A percentile compares a stretch with the other conserved stretches of the same genome.
Evolutionary conservation across 2,888 invertebrate species (phyloP).

Genomic region (Petrophora chlorosata): DNA sequence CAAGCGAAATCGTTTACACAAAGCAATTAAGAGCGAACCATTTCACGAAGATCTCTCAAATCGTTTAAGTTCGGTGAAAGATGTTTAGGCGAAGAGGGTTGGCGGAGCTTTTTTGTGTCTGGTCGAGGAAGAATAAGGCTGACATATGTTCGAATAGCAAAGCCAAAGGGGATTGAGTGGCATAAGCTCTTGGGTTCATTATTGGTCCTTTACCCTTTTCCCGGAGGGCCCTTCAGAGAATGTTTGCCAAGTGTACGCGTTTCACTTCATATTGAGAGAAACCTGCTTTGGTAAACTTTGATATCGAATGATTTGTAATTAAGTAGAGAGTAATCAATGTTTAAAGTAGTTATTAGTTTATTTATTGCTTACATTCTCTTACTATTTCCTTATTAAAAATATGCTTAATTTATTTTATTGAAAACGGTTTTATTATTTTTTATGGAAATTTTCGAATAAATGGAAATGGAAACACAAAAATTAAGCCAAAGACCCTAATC

Average conservation of each 20-base stretch:
- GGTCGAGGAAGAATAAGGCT: conserved; percentile 53
- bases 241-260: conserved; percentile 69
- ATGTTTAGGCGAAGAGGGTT: conserved; percentile 11
- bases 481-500: no score
- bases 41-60: conserved; percentile 17
- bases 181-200: conserved; percentile 78
- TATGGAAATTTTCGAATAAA: no score
- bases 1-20: conserved; percentile 24
- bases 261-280: conserved; percentile 33
- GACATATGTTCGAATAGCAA: conserved; percentile 75
- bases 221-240: conserved; percentile 54
- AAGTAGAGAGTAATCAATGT: no score
- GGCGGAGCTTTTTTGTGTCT: conserved; percentile 48
- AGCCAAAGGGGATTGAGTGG: conserved; percentile 71
- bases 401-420: no score
- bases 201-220: conserved; percentile 68
- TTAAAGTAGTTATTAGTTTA: no score
- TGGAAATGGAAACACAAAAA: no score
- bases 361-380: no score
- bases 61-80: conserved; percentile 11
- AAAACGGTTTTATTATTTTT: no score
- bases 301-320: conserved; percentile 13
- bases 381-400: no score
- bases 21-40: conserved; percentile 40
- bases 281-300: conserved; percentile 33